A percentile compares a stretch with the other conserved stretches of the same genome.
Evolutionary conservation across 2,888 invertebrate species (phyloP).

Genomic region (Microdon myrmicae): DNA sequence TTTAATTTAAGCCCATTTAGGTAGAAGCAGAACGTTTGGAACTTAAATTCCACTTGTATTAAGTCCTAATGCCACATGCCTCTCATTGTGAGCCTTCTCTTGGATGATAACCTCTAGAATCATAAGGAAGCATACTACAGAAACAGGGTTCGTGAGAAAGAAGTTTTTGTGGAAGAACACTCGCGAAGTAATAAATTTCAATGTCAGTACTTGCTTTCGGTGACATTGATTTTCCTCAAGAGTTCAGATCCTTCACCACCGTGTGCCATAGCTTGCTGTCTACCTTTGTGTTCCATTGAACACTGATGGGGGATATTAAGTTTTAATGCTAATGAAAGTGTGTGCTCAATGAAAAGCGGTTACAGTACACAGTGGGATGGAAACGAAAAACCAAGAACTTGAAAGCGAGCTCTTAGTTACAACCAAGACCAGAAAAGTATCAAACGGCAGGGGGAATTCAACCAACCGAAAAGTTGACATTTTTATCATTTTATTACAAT

Average conservation of each 20-base stretch:
- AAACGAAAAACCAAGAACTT: too few species aligned
- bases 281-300: conserved; percentile 12
- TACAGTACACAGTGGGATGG: too few species aligned
- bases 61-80: conserved; percentile 16
- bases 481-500: conserved; percentile 45
- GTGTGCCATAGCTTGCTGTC: background rate
- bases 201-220: conserved; percentile 34
- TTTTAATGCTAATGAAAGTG: conserved; percentile 47
- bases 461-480: conserved; percentile 41
- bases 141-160: too few species aligned
- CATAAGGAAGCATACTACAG: background rate
- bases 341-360: conserved; percentile 19
- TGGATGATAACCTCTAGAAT: background rate
- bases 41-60: conserved; percentile 36
- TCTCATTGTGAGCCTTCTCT: background rate
- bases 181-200: conserved; percentile 42
- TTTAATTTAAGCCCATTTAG: conserved; percentile 44
- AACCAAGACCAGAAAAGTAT: too few species aligned
- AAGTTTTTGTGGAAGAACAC: conserved; percentile 24
- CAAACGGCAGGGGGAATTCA: background rate
- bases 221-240: conserved; percentile 43
- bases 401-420: too few species aligned
- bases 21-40: conserved; percentile 27
- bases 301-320: conserved; percentile 30
- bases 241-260: conserved; percentile 18